Conservation (phyloP, 2,797 vertebrate genomes). For the Labeo calbasu region DNA sequence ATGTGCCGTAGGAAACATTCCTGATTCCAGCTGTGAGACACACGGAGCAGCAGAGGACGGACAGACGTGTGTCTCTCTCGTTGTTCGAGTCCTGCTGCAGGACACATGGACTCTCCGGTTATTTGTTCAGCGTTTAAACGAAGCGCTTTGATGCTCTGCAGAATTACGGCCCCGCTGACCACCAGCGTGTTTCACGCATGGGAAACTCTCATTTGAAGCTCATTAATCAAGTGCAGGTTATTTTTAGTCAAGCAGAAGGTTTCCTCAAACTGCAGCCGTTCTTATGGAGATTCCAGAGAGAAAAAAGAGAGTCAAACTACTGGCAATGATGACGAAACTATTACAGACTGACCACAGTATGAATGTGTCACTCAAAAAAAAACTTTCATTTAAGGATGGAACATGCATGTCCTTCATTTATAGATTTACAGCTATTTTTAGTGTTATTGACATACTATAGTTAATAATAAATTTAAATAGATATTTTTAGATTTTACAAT, state of each 20-base stretch:
- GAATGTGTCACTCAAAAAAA: not conserved
- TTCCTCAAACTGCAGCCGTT: not conserved
- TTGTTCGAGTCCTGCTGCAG: slow-evolving; percentile 52
- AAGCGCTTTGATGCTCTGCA: slow-evolving; percentile 34
- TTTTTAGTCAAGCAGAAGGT: slow-evolving; percentile 59
- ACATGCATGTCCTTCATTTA: not conserved
- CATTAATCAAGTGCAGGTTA: slow-evolving; percentile 69
- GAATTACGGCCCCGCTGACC: slow-evolving; percentile 29
- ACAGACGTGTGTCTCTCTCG: slow-evolving; percentile 27
- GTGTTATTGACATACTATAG: not conserved
- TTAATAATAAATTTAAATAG: not conserved
- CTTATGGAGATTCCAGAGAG: not conserved
- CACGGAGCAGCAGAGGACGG: slow-evolving; percentile 24
- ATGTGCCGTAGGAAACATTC: slow-evolving; percentile 61
- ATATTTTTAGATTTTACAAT: not conserved
- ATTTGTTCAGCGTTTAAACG: slow-evolving; percentile 62
- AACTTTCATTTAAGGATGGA: not conserved
- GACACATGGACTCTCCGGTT: slow-evolving; percentile 66
- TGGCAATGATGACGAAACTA: not conserved
- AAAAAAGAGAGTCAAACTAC: not conserved
- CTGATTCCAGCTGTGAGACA: slow-evolving; percentile 58
- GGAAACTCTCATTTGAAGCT: slow-evolving; percentile 63
- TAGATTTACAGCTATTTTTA: not conserved
- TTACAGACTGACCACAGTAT: not conserved
- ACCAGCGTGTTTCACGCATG: slow-evolving; percentile 53